Conservation (phyloP, 2,113 vertebrate genomes). For the Brachyhypopomus gauderio region DNA sequence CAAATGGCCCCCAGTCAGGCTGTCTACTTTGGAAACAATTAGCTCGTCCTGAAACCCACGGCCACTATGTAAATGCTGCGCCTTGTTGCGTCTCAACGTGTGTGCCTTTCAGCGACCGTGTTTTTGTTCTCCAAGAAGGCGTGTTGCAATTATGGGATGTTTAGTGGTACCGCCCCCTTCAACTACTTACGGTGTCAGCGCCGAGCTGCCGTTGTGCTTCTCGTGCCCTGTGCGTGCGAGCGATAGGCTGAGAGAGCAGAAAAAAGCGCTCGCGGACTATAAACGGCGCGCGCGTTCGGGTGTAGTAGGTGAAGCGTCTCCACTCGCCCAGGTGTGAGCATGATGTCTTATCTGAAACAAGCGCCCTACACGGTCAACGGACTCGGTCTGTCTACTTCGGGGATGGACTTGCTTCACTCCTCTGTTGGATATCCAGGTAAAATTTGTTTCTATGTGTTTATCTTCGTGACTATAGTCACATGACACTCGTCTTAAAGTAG, state of each 20-base stretch:
- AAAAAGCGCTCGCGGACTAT: neutral
- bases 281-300: neutral
- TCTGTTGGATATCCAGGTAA: constrained; percentile 96
- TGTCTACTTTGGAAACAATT: constrained; percentile 88
- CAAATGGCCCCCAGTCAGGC: constrained; percentile 95
- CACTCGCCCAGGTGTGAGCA: constrained; percentile 80
- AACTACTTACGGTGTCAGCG: constrained; percentile 10
- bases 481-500: too few species aligned
- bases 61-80: constrained; percentile 83
- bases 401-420: constrained; percentile 94
- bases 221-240: constrained; percentile 1
- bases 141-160: constrained; percentile 74
- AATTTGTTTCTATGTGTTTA: constrained; percentile 38
- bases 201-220: neutral
- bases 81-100: constrained; percentile 73
- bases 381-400: constrained; percentile 91
- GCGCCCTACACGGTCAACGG: constrained; percentile 96
- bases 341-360: constrained; percentile 99
- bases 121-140: constrained; percentile 69
- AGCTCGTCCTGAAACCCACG: constrained; percentile 78
- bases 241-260: neutral
- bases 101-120: constrained; percentile 79
- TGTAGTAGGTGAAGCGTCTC: constrained; percentile 43
- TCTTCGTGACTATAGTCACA: neutral
- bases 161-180: constrained; percentile 50